Percentiles rank a stretch among this genome's conserved stretches.
Evolutionary conservation across 2,113 vertebrate genomes (phyloP).

Genomic region (Sitta europaea): DNA sequence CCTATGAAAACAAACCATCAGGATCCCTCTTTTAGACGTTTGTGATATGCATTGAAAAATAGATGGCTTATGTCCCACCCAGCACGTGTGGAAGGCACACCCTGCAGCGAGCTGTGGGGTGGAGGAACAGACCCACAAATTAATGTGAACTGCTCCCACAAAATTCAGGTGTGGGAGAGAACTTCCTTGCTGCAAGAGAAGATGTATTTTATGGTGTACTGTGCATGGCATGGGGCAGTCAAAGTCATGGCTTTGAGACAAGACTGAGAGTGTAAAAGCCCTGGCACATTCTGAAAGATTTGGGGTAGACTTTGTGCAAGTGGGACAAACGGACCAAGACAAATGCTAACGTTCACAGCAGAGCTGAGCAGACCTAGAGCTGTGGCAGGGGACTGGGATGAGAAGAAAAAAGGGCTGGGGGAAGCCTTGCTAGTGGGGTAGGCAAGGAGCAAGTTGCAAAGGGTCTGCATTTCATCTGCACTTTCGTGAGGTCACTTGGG

Average conservation of each 20-base stretch:
- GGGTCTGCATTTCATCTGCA: background rate
- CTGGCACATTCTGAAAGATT: background rate
- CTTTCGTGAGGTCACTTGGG: background rate
- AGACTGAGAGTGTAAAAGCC: fast-evolving
- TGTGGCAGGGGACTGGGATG: background rate
- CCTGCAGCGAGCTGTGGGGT: background rate
- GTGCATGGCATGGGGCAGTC: background rate
- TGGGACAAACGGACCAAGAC: fast-evolving
- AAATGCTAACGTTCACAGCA: background rate
- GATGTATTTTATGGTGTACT: background rate
- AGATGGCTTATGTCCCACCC: background rate
- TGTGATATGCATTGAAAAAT: background rate
- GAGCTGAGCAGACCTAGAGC: background rate
- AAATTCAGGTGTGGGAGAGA: background rate
- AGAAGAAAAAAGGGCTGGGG: background rate
- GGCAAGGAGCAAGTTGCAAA: background rate
- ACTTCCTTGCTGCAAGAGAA: background rate
- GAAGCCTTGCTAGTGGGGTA: background rate
- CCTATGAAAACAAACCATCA: background rate
- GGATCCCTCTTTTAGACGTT: background rate
- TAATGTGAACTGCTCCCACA: background rate
- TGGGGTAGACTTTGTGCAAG: background rate
- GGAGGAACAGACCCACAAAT: background rate
- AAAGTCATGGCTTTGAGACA: background rate
- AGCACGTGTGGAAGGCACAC: background rate